A percentile compares a stretch with the other conserved stretches of the same genome.
These are phyloP conservation scores for Mylabris sibirica DNA, from an alignment of 2,888 invertebrate species.

Conservation along the genomic window DNA sequence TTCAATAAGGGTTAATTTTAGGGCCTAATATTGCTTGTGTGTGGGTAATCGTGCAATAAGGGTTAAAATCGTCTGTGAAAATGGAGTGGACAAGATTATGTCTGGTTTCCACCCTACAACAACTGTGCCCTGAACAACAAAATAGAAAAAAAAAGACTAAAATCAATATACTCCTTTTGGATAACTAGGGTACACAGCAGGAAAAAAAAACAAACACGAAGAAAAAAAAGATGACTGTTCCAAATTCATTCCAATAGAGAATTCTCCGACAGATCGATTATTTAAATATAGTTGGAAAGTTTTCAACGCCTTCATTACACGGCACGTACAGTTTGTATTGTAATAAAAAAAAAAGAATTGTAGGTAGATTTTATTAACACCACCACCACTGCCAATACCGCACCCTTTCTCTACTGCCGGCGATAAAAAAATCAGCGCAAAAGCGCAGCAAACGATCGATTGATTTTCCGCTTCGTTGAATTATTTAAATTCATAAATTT, in stretches of 20 bases:
- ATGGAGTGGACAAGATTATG: conserved; percentile 1
- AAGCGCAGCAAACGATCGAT: background rate
- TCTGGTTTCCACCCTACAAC: conserved; percentile 4
- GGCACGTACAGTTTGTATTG: too few relatives aligned
- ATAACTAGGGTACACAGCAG: too few relatives aligned
- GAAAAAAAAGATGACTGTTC: background rate
- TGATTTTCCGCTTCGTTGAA: background rate
- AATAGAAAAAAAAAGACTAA: background rate
- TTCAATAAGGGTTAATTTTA: background rate
- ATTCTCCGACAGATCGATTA: background rate
- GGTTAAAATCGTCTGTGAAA: background rate
- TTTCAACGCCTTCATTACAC: background rate
- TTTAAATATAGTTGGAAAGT: background rate
- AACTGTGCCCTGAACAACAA: background rate
- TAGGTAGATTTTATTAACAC: too few relatives aligned
- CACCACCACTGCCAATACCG: too few relatives aligned
- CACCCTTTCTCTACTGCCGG: too few relatives aligned
- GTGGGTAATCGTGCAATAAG: background rate
- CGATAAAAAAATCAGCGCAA: too few relatives aligned
- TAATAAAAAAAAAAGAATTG: too few relatives aligned
- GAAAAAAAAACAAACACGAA: background rate
- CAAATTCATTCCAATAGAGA: background rate
- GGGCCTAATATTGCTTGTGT: background rate
- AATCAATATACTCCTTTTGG: background rate
- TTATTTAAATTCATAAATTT: background rate